These are phyloP conservation scores for Drosophila heteroneura DNA, from an alignment of 2,888 invertebrate genomes.

Conservation along the genomic window DNA sequence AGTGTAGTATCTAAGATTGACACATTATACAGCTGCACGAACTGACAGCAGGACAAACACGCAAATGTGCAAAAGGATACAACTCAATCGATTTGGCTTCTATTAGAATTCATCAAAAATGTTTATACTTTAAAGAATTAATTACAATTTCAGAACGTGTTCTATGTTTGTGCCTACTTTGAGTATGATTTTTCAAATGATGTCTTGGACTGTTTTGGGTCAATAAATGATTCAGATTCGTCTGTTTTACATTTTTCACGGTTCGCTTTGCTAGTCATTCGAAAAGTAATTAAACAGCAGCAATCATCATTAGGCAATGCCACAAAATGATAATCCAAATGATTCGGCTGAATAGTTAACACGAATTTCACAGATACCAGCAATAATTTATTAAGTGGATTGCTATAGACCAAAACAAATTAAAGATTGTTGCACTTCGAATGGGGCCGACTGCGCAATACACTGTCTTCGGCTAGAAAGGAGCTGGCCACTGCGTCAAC, in stretches of 20 bases:
- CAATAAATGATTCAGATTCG: slow-evolving; percentile 6
- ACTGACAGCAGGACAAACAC: not conserved
- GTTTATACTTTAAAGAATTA: not conserved
- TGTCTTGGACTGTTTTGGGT: not conserved
- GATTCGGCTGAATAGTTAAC: slow-evolving; percentile 66
- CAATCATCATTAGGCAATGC: slow-evolving; percentile 76
- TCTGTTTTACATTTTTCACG: not conserved
- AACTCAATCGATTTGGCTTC: not conserved
- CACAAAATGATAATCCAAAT: slow-evolving; percentile 71
- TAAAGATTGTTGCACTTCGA: not conserved
- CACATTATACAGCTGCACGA: slow-evolving; percentile 2
- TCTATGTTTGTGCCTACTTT: not conserved
- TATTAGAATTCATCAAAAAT: not conserved
- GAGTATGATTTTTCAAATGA: too few relatives aligned
- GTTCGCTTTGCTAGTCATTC: slow-evolving; percentile 41
- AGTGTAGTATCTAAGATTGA: not conserved
- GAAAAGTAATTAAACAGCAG: slow-evolving; percentile 63
- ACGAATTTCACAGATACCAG: slow-evolving; percentile 57
- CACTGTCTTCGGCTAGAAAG: not conserved
- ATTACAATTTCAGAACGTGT: not conserved
- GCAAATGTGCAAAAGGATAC: not conserved
- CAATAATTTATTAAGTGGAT: slow-evolving; percentile 56
- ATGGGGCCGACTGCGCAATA: not conserved
- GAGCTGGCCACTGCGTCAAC: not conserved
- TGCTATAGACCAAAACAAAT: slow-evolving; percentile 38